phyloP scores from a whole-genome alignment of 2,888 invertebrate genomes.

The Tenthredo mesomela region DNA sequence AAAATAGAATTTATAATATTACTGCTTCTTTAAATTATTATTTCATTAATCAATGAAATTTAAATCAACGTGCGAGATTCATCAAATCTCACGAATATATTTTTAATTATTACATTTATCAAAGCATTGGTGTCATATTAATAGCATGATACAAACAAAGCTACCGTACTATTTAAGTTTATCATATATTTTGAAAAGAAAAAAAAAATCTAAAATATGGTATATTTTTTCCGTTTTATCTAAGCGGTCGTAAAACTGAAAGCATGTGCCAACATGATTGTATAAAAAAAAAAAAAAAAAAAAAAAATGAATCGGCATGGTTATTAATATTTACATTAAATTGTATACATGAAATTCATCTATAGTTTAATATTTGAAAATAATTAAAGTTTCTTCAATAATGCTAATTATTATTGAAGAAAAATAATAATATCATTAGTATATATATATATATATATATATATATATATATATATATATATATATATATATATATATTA shows the following conservation, averaged over 20 bases:
- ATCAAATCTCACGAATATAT: neutral
- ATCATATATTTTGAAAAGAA: neutral
- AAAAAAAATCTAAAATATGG: neutral
- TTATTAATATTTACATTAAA: conserved; percentile 20
- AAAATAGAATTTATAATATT: conserved; percentile 12
- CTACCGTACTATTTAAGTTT: neutral
- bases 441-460: too few species aligned
- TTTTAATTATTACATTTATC: neutral
- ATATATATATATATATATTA: too few species aligned
- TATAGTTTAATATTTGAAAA: neutral
- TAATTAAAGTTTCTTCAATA: neutral
- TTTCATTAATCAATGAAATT: neutral
- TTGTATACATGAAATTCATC: conserved; percentile 22
- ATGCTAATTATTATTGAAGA: neutral
- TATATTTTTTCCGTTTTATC: conserved; percentile 66
- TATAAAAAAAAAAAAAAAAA: too few species aligned
- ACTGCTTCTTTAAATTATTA: conserved; percentile 11
- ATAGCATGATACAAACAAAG: conserved; percentile 27
- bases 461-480: too few species aligned
- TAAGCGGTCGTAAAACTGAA: conserved; percentile 69
- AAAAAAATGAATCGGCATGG: neutral
- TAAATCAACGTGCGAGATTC: neutral
- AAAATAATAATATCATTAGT: neutral
- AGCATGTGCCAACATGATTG: conserved; percentile 40
- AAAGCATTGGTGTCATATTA: neutral